Conservation (phyloP, 2,888 invertebrate species). For the Pollenia amentaria region DNA sequence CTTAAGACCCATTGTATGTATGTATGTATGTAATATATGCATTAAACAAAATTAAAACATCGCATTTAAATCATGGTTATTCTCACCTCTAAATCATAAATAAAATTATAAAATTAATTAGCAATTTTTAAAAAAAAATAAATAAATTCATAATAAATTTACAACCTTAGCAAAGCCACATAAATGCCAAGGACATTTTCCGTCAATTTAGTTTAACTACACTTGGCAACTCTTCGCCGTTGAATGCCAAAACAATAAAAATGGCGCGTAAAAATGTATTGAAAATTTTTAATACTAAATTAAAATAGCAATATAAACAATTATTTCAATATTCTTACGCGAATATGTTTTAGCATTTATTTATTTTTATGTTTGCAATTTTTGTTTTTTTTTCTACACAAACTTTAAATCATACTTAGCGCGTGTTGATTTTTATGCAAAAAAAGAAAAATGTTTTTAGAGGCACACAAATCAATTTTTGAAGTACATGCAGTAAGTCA, state of each 20-base stretch:
- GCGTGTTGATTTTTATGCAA: constrained; percentile 48
- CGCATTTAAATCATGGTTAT: no score
- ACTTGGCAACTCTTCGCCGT: constrained; percentile 43
- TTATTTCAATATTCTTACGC: constrained; percentile 20
- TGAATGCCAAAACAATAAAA: constrained; percentile 57
- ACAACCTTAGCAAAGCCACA: constrained; percentile 5
- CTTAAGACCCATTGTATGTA: no score
- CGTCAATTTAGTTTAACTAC: not conserved
- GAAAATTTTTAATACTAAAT: constrained; percentile 39
- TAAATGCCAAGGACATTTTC: constrained; percentile 20
- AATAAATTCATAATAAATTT: not conserved
- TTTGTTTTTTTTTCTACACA: not conserved
- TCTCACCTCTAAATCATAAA: no score
- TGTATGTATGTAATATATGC: no score
- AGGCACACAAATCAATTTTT: no score
- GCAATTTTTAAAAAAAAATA: not conserved
- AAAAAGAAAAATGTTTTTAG: not conserved
- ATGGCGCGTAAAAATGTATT: constrained; percentile 62
- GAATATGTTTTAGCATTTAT: constrained; percentile 16
- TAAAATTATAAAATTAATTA: not conserved
- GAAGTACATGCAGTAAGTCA: no score
- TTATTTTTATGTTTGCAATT: not conserved
- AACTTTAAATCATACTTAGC: constrained; percentile 49
- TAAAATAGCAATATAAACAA: constrained; percentile 33
- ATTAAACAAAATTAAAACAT: no score